phyloP scores from a whole-genome alignment of 1,140 invertebrate species.

The Latrodectus geometricus region DNA sequence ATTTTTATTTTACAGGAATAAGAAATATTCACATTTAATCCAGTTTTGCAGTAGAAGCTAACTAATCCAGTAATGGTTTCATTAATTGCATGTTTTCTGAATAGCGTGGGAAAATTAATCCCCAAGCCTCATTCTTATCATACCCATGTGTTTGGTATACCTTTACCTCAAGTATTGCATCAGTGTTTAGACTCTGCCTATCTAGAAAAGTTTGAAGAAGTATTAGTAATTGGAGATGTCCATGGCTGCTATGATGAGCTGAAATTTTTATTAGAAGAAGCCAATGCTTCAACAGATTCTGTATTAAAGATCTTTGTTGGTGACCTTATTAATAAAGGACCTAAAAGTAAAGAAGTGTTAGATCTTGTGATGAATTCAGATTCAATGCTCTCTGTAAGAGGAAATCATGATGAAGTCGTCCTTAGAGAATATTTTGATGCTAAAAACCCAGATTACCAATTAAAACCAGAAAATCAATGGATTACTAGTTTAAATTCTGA shows the following conservation, averaged over 20 bases:
- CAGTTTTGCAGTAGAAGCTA: background rate
- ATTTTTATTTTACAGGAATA: too few species aligned
- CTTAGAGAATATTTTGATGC: constrained; percentile 59
- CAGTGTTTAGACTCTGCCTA: background rate
- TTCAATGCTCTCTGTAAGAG: constrained; percentile 58
- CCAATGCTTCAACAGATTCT: constrained; percentile 52
- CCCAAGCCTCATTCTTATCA: constrained; percentile 3
- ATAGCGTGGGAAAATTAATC: constrained; percentile 13
- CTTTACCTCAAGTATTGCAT: constrained; percentile 29
- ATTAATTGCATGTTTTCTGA: constrained; percentile 1
- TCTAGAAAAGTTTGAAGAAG: constrained; percentile 63
- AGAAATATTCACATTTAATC: too few species aligned
- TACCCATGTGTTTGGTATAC: constrained; percentile 17
- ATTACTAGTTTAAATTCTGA: constrained; percentile 65
- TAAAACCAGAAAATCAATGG: constrained; percentile 66
- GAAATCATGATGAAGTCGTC: constrained; percentile 65
- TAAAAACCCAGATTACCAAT: constrained; percentile 61
- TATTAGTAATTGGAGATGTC: constrained; percentile 70
- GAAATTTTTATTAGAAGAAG: constrained; percentile 64
- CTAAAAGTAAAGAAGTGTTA: constrained; percentile 65
- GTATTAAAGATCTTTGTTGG: constrained; percentile 68
- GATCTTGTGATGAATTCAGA: background rate
- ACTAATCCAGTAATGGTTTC: constrained; percentile 28
- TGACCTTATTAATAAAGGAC: constrained; percentile 70
- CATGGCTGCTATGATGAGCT: constrained; percentile 70